Percentiles rank a stretch among this genome's conserved stretches.
phyloP scores from a whole-genome alignment of 2,888 invertebrate genomes.

The Drosophila sordidula region DNA sequence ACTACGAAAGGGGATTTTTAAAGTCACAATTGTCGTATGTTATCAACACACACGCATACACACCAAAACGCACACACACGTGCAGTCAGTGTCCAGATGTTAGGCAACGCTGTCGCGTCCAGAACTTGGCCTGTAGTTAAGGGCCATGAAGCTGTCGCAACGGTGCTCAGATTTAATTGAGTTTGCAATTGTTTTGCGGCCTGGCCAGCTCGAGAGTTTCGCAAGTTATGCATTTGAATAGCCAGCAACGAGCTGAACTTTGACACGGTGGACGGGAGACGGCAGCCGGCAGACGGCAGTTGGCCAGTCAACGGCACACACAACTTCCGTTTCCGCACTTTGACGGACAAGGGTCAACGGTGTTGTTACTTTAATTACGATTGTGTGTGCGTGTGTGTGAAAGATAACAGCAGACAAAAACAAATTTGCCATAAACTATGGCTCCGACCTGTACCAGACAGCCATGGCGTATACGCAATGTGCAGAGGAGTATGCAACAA shows the following conservation, averaged over 20 bases:
- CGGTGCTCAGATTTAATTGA: constrained; percentile 79
- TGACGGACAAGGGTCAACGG: constrained; percentile 42
- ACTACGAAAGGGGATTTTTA: constrained; percentile 76
- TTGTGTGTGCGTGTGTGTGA: constrained; percentile 3
- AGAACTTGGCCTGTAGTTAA: constrained; percentile 64
- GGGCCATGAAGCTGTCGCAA: constrained; percentile 57
- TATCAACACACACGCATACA: constrained; percentile 57
- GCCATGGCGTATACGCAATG: constrained; percentile 51
- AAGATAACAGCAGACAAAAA: constrained; percentile 14
- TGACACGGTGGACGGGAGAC: constrained; percentile 23
- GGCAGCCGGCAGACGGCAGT: not conserved
- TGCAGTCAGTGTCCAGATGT: constrained; percentile 16
- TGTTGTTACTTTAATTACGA: constrained; percentile 61
- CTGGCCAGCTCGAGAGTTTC: constrained; percentile 45
- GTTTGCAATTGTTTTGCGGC: constrained; percentile 79
- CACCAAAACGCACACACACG: not conserved
- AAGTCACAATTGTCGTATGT: constrained; percentile 80
- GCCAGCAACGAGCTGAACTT: constrained; percentile 42
- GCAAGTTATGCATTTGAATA: constrained; percentile 56
- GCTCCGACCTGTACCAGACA: constrained; percentile 4
- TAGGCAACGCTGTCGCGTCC: constrained; percentile 24
- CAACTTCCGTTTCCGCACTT: constrained; percentile 41
- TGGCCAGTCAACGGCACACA: constrained; percentile 26
- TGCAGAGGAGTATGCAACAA: constrained; percentile 53
- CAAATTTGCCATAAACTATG: constrained; percentile 16